phyloP scores from a whole-genome alignment of 2,797 vertebrate species.

The Chelonia mydas region DNA sequence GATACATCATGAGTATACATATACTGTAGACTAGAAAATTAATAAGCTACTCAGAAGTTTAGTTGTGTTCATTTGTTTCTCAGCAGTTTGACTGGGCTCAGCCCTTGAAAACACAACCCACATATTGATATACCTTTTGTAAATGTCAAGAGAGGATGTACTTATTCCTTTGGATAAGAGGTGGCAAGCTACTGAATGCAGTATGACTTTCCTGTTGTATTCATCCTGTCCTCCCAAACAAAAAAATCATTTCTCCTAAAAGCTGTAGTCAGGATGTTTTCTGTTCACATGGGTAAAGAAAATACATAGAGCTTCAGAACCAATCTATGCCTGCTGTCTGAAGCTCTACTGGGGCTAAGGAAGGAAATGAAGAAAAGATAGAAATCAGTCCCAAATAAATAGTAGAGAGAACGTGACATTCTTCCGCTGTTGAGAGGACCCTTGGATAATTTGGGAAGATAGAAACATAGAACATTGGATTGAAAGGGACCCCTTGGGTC shows the following conservation, averaged over 20 bases:
- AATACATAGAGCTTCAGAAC: not conserved
- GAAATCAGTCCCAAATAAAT: not conserved
- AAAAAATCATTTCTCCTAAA: not conserved
- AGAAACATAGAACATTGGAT: too few species aligned
- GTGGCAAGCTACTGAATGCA: not conserved
- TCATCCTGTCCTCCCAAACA: not conserved
- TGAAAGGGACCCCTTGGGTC: too few species aligned
- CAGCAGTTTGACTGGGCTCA: not conserved
- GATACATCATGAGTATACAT: not conserved
- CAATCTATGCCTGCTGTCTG: not conserved
- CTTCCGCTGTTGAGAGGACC: not conserved
- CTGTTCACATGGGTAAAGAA: not conserved
- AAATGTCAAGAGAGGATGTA: not conserved
- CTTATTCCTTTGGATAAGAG: not conserved
- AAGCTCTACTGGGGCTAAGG: not conserved
- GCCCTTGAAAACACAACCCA: not conserved
- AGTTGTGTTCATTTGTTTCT: slow-evolving; percentile 8
- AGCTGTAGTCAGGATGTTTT: not conserved
- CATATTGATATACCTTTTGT: not conserved
- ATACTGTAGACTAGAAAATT: slow-evolving; percentile 17
- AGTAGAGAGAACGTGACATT: not conserved
- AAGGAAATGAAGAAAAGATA: not conserved
- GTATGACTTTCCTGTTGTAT: not conserved
- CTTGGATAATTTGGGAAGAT: not conserved
- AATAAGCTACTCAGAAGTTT: not conserved